These are phyloP conservation scores for Mastomys coucha DNA, from an alignment of 2,113 vertebrate species.

Conservation along the genomic window DNA sequence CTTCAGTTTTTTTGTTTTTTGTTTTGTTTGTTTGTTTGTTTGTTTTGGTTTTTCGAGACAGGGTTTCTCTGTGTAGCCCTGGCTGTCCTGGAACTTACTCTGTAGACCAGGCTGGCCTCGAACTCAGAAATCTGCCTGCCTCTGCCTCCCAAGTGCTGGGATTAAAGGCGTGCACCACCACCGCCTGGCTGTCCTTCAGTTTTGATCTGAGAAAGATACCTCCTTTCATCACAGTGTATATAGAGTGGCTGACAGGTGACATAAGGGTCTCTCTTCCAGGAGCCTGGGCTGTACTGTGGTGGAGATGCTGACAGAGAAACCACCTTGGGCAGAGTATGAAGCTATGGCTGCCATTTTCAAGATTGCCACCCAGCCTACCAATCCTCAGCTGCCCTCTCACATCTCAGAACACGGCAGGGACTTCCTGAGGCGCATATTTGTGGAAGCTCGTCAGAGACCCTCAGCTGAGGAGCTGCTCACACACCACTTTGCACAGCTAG, in stretches of 20 bases:
- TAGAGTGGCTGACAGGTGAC: slow-evolving; percentile 13
- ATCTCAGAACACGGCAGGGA: slow-evolving; percentile 94
- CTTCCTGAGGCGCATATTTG: slow-evolving; percentile 95
- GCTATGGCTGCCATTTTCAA: slow-evolving; percentile 99
- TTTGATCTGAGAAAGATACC: not conserved
- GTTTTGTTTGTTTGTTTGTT: too few relatives aligned
- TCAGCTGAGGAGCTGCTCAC: slow-evolving; percentile 97
- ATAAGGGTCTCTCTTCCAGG: slow-evolving; percentile 85
- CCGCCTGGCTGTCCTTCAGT: too few relatives aligned
- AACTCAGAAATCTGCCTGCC: too few relatives aligned
- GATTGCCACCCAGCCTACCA: slow-evolving; percentile 97
- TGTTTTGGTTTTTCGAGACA: too few relatives aligned
- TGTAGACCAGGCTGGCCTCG: too few relatives aligned
- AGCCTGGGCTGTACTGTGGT: slow-evolving; percentile 97
- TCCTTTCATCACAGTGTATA: not conserved
- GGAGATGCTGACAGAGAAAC: slow-evolving; percentile 98
- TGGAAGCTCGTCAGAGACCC: slow-evolving; percentile 96
- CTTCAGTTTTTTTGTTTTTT: too few relatives aligned
- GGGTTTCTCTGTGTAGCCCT: too few relatives aligned
- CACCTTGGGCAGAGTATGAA: slow-evolving; percentile 97
- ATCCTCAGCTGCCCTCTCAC: slow-evolving; percentile 94
- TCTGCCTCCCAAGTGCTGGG: too few relatives aligned
- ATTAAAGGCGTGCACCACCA: too few relatives aligned
- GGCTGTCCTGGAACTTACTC: too few relatives aligned
- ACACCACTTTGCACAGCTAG: slow-evolving; percentile 96